Evolutionary conservation across 2,888 invertebrate genomes (phyloP), one percentile per base, ranked within the genome.

Genomic region (Phragmatobia fuliginosa): DNA sequence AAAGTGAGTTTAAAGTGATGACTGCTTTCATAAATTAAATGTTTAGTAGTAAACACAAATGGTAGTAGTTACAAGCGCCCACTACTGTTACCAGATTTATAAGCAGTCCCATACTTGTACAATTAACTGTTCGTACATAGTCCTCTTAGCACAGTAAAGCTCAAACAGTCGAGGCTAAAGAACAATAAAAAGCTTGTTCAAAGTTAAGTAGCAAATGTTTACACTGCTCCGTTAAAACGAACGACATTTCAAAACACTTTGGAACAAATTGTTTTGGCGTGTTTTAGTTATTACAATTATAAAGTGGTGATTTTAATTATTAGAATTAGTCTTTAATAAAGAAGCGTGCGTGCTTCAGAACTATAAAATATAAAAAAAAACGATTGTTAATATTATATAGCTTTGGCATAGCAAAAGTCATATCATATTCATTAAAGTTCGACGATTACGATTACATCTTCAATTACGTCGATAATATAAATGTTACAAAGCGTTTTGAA

Each of bases 201-300:
- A 77, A 67, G 77, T 78, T 75, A 81, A 78, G 75, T 82, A 80
- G 80, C 75, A 77, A 74, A 76, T 49, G 41, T 65, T 52, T 60
- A 71, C 36, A 73, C 70, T 77, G 72, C 60, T 60, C 58, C 59
- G 64, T 63, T 67, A 75, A 67, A 75, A 70, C 58, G 36, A 73
- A 67, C 10, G 25, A 52, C 32, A 49, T 63, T 56, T 21, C 60
- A 45, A 71, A 73, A 77, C 78, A 73, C 79, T 76, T 72, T 65
- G 78, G 62, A 73, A 71, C 65, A 68, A 58, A 67, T 18, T 41
- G n/a, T n/a, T 41, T 7, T 56, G 45, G 21, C 5, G 14, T 28
- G 36, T 67, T 64, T 36, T 28, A 8, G 28, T 16, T 16, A 33
- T 16, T 56, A 61, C 36, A 62, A 41, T 33, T 67, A 10, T 49